Base-by-base conservation (phyloP, 2,888 invertebrate species). In the Hydraecia micacea region DNA sequence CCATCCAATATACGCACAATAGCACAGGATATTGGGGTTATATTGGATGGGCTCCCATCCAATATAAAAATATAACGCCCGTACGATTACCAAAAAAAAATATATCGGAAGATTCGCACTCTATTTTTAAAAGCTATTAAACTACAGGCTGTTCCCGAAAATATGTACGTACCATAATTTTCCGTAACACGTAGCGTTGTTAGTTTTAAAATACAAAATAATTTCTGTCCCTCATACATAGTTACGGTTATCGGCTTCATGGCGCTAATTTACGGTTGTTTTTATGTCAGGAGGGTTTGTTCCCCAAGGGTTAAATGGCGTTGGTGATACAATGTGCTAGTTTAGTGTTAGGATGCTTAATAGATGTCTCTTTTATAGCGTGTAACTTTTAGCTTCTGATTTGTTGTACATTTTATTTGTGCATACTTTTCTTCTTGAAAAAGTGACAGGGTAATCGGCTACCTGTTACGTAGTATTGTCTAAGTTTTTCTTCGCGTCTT, bases 301-400 rank as follows among this genome's bases (percentile, higher is more conserved):
- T 77, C 52, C 75, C 77, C 76, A 69, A 85, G 81, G 88, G 89
- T 88, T 87, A 83, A 88, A 87, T 79, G 71, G 68, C 36, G 66
- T 66, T 78, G 85, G 83, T 81, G 63, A 84, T 79, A 87, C 79
- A 81, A 80, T 81, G 82, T 75, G 77, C 66, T 83, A 82, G 70
- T 88, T 81, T 80, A 87, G 58, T 77, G 68, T 79, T 73, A 85
- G 69, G 65, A 65, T 71, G 66, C 65, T 77, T 77, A 78, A 82
- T 77, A 83, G 28, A 75, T 77, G 80, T 84, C 77, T 62, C 39
- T 75, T 84, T 86, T 82, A 84, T 69, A 60, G 55, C 13, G 67
- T 79, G 79, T 79, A 25, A 84, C 42, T 73, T 80, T 80, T 82
- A 66, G 28, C 65, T 52, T 36, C n/a, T 28, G 66, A 73, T 78